Evolutionary conservation across 1,140 invertebrate genomes (phyloP).

Genomic region (Delia radicum): DNA sequence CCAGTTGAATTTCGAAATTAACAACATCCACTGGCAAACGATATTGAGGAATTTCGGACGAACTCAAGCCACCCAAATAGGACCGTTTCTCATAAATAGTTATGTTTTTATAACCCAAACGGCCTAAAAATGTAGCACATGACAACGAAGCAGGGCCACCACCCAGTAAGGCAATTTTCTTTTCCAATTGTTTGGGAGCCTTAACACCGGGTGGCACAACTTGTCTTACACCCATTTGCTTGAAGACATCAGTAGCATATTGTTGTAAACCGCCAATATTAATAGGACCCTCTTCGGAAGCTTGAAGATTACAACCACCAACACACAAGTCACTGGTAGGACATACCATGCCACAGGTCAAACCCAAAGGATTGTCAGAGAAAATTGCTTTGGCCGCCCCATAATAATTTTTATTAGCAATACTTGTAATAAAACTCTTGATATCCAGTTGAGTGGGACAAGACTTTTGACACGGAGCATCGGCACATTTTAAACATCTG

Average conservation of each 20-base stretch:
- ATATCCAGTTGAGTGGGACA: constrained; percentile 97
- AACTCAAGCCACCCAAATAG: constrained; percentile 84
- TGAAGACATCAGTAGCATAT: constrained; percentile 94
- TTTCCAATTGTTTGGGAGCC: constrained; percentile 61
- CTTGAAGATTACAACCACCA: constrained; percentile 94
- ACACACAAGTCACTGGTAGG: constrained; percentile 98
- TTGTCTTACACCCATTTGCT: constrained; percentile 89
- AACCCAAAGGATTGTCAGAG: constrained; percentile 93
- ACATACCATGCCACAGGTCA: constrained; percentile 99
- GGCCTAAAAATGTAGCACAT: constrained; percentile 91
- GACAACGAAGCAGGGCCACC: constrained; percentile 96
- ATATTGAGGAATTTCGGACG: constrained; percentile 96
- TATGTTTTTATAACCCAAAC: constrained; percentile 88
- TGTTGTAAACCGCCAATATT: constrained; percentile 98
- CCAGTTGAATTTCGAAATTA: constrained; percentile 88
- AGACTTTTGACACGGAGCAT: constrained; percentile 97
- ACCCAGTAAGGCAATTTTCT: constrained; percentile 87
- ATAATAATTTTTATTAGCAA: constrained; percentile 97
- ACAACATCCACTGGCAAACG: constrained; percentile 90
- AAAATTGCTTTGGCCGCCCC: constrained; percentile 95
- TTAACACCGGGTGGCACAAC: constrained; percentile 71
- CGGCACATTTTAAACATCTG: constrained; percentile 94
- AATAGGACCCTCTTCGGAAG: constrained; percentile 94
- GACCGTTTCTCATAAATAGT: constrained; percentile 90
- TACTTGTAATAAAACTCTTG: constrained; percentile 95